Evolutionary conservation across 2,113 vertebrate genomes (phyloP).

Genomic region (Haemorhous mexicanus): DNA sequence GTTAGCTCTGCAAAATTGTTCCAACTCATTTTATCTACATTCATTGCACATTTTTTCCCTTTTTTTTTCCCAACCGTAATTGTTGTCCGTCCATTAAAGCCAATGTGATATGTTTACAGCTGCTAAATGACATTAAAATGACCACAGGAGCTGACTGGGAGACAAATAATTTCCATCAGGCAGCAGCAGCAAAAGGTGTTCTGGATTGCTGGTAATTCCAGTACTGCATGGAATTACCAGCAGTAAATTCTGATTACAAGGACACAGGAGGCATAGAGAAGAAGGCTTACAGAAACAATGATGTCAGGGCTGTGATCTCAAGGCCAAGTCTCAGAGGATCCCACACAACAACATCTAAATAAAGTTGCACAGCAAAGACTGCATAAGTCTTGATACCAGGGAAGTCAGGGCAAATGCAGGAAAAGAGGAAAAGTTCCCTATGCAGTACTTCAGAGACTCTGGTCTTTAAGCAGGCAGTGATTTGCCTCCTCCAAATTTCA

Average conservation of each 20-base stretch:
- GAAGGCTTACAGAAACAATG: not conserved
- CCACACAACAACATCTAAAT: not conserved
- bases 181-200: not conserved
- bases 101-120: not conserved
- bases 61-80: not conserved
- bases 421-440: not conserved
- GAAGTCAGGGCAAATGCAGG: not conserved
- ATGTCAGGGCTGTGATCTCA: not conserved
- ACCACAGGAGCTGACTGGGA: not conserved
- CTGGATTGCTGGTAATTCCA: not conserved
- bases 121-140: not conserved
- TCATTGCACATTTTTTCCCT: not conserved
- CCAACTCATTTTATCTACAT: not conserved
- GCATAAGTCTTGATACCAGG: not conserved
- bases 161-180: not conserved
- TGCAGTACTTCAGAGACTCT: not conserved
- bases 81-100: not conserved
- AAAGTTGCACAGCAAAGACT: not conserved
- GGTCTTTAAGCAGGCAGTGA: not conserved
- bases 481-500: not conserved
- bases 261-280: not conserved
- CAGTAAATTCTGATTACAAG: not conserved
- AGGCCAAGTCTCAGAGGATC: not conserved
- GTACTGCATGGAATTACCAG: not conserved
- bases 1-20: not conserved